These are phyloP conservation scores for Arvicola amphibius DNA, from an alignment of 2,797 vertebrate genomes.

Conservation along the genomic window DNA sequence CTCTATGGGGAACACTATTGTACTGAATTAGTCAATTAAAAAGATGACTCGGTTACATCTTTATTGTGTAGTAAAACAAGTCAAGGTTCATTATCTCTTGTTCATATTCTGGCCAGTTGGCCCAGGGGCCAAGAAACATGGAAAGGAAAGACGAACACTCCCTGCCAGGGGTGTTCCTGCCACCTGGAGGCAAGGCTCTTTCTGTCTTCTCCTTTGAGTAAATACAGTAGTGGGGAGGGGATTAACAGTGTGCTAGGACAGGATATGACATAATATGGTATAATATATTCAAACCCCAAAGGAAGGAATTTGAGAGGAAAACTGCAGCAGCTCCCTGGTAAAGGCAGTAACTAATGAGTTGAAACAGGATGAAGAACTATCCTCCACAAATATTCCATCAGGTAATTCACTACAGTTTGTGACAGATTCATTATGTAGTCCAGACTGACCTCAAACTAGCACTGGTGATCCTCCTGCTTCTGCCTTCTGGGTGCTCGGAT, in stretches of 20 bases:
- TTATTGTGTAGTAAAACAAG: conserved; percentile 65
- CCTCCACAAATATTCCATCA: conserved; percentile 56
- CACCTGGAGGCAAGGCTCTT: neutral
- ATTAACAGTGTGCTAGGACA: neutral
- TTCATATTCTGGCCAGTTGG: conserved; percentile 15
- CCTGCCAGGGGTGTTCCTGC: neutral
- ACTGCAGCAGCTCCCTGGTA: conserved; percentile 64
- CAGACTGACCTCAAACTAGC: neutral
- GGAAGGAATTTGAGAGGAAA: conserved; percentile 14
- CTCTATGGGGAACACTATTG: neutral
- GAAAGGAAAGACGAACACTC: neutral
- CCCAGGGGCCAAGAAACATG: neutral
- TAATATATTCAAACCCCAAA: neutral
- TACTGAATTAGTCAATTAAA: conserved; percentile 27
- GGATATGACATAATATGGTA: neutral
- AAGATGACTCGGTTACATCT: neutral
- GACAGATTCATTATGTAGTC: neutral
- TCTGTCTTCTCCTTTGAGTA: neutral
- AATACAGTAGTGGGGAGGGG: neutral
- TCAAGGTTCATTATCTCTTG: conserved; percentile 23
- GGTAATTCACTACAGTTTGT: conserved; percentile 36
- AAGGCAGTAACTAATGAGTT: neutral
- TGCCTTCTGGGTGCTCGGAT: neutral
- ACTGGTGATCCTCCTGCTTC: neutral
- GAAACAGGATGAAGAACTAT: neutral